Conservation (phyloP, 1,140 invertebrate species). For the Saccostrea echinata region DNA sequence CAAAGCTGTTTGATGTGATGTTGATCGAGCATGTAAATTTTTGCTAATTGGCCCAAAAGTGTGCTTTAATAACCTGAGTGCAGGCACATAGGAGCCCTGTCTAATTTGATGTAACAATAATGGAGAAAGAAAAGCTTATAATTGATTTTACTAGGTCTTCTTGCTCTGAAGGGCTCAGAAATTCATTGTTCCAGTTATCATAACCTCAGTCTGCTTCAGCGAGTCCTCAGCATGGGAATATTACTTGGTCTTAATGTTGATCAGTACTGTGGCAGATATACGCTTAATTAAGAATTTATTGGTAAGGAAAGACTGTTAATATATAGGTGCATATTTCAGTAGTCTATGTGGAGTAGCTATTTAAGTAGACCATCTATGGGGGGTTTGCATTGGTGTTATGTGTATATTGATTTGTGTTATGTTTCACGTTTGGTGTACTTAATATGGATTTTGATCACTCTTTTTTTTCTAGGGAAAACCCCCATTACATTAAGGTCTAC, state of each 20-base stretch:
- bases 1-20: too few species aligned
- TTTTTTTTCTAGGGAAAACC: too few species aligned
- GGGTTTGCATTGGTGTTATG: not conserved
- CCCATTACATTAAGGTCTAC: too few species aligned
- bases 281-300: conserved; percentile 11
- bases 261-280: not conserved
- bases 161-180: not conserved
- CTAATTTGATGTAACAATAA: not conserved
- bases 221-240: not conserved
- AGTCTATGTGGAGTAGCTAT: not conserved
- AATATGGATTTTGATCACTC: too few species aligned
- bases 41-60: too few species aligned
- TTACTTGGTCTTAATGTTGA: not conserved
- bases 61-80: too few species aligned
- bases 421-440: not conserved
- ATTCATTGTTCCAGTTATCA: too few species aligned
- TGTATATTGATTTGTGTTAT: not conserved
- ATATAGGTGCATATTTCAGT: not conserved
- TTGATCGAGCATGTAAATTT: too few species aligned
- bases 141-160: not conserved
- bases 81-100: too few species aligned
- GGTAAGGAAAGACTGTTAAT: not conserved
- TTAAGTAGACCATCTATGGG: not conserved
- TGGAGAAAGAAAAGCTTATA: not conserved
- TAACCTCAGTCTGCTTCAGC: not conserved